Conservation (phyloP, 1,140 invertebrate genomes). For the Orchestia grillus region DNA sequence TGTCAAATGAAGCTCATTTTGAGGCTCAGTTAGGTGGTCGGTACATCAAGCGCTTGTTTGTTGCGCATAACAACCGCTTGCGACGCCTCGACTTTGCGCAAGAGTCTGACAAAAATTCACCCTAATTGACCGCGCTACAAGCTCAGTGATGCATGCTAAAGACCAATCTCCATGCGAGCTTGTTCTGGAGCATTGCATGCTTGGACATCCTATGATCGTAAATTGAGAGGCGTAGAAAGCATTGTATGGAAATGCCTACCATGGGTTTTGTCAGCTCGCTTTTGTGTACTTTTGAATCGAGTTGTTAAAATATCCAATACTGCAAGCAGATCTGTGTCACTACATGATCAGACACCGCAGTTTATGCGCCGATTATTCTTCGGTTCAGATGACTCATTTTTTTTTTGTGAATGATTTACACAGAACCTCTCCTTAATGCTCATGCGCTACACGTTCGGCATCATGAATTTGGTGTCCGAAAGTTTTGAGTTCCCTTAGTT, state of each 20-base stretch:
- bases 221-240: constrained; percentile 10
- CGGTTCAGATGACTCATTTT: neutral
- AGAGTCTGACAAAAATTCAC: constrained; percentile 31
- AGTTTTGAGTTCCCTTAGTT: neutral
- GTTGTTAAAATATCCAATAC: neutral
- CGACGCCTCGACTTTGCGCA: neutral
- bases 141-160: constrained; percentile 43
- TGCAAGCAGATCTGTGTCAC: constrained; percentile 6
- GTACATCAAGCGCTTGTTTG: neutral
- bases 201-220: neutral
- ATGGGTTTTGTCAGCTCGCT: neutral
- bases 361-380: neutral
- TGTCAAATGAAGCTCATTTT: neutral
- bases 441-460: neutral
- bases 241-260: constrained; percentile 41
- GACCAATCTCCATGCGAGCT: constrained; percentile 25
- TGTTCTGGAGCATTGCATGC: constrained; percentile 43
- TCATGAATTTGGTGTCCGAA: neutral
- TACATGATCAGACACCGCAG: neutral
- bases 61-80: neutral
- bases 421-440: neutral
- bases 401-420: neutral
- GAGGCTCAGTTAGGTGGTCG: neutral
- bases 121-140: constrained; percentile 7
- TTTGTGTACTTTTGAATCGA: neutral